Evolutionary conservation across 2,797 vertebrate genomes (phyloP), one percentile per base, ranked within the genome.

Genomic region (Malurus leucopterus): DNA sequence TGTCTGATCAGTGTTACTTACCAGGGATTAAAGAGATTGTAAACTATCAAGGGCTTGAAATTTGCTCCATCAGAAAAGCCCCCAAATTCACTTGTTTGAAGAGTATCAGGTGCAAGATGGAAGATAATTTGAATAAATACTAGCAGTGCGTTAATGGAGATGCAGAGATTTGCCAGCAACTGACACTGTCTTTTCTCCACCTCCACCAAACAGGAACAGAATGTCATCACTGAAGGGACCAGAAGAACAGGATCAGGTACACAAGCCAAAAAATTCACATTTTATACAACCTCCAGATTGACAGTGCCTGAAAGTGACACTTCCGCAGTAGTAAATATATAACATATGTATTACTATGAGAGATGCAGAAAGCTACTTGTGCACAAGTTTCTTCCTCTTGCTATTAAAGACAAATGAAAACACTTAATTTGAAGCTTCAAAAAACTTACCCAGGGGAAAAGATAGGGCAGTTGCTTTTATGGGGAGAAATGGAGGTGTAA

Each of bases 291-390:
- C 22, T 68, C 17, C 9, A 61, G 15, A 32, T 3, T 67, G 26
- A 38, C 0, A 51, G 32, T 0, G 0, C 11, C 30, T 46, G 29
- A 41, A 88, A 47, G 36, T 8, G 7, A 61, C 43, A 58, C 17
- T 57, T 41, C 9, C 44, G 24, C 13, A 76, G 19, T 38, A 90
- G 34, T 43, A 63, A 67, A 30, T 4, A 41, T 0, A 0, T 29
- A 77, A 54, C 5, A 11, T 15, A 7, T 0, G 8, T 5, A 14
- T 9, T 32, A 65, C 8, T 7, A 27, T 0, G 0, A 61, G 3
- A 74, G 14, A 81, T 44, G 29, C 9, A 75, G 50, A 87, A 77
- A 74, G 22, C 23, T 34, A 30, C 2, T 2, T 12, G 4, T 14
- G 10, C 18, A 5, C 2, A 41, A 6, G 3, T 4, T 14, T 91